Evolutionary conservation across 2,888 invertebrate species (phyloP), one percentile per base, ranked within the genome.

Genomic region (Dorcus parallelipipedus): DNA sequence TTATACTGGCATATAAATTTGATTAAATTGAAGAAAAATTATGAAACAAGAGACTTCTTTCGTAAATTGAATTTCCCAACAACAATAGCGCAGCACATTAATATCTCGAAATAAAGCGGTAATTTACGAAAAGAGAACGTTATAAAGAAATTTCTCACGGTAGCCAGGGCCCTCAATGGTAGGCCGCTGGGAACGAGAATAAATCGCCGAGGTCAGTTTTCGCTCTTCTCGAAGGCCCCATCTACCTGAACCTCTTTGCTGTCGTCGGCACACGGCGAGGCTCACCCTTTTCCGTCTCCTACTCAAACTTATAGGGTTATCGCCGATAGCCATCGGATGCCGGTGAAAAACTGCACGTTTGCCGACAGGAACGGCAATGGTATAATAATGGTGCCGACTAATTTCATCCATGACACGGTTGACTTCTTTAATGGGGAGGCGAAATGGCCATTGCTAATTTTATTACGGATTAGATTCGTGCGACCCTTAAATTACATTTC

Each of bases 361-460:
- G 70, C 70, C 70, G 70, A 70, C 67, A 14, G 14, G 14, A 14
- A 14, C 14, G 14, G 14, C 14, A 69, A 69, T 69, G 66, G 69
- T 70, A 67, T 48, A 58, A 42, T 59, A 38, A 49, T 48, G 55
- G 52, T 49, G 54, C 53, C 65, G 64, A 59, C 68, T 68, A 69
- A 69, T 69, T 68, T 63, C 58, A 56, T 66, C 60, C 62, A 67
- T 67, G 68, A 66, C 68, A 69, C 64, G 68, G 66, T 60, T 57
- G 64, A 64, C 61, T 52, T 63, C 64, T 64, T 64, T 61, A 68
- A 68, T 64, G 65, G 65, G 64, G 60, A 60, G 60, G 64, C 65
- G 63, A 69, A 70, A 70, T 69, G 64, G 67, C 69, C 69, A 65
- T 68, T 62, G 67, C 70, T 68, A 70, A 70, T 70, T 68, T 68